Evolutionary conservation across 2,113 vertebrate species (phyloP), one percentile per base, ranked within the genome.

Genomic region (Struthidea cinerea): DNA sequence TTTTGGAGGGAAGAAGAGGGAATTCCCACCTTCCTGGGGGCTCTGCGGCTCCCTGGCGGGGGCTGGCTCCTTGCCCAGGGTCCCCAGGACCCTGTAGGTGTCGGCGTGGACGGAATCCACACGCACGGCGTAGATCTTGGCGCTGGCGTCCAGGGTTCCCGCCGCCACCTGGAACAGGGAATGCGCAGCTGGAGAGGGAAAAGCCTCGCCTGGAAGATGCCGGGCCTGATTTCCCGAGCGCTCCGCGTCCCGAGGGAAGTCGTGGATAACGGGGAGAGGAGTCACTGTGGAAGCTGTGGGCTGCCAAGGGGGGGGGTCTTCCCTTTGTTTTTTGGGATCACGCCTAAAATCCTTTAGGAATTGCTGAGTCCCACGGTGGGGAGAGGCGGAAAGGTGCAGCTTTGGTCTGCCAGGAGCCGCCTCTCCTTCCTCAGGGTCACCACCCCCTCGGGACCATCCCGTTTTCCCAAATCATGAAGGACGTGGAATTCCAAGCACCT

Each of bases 51-150:
- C 90, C 37, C 97, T 97, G 7, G 76, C 90, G 12, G 98, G 93
- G 0, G 71, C 63, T 0, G 97, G 93, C 10, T 99, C 98, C 17
- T 98, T 98, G 57, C 99, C 98, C 37, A 99, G 95, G 1, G 99
- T 98, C 18, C 99, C 99, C 19, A 99, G 98, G 21, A 99, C 98
- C 83, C 93, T 98, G 98, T 99, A 99, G 9, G 98, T 96, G 37
- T 99, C 99, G 3, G 99, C 97, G 18, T 99, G 99, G 27, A 99
- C 98, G 0, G 97, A 98, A 65, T 99, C 99, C 22, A 99, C 99
- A 2, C 99, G 97, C 55, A 99, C 98, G 0, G 99, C 98, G 8
- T 99, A 99, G 87, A 99, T 99, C 97, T 99, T 99, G 4, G 98
- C 99, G 8, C 99, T 99, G 92, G 99, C 99, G 35, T 99, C 99